Conservation (phyloP, 2,797 vertebrate species). For the Alouatta caraya region DNA sequence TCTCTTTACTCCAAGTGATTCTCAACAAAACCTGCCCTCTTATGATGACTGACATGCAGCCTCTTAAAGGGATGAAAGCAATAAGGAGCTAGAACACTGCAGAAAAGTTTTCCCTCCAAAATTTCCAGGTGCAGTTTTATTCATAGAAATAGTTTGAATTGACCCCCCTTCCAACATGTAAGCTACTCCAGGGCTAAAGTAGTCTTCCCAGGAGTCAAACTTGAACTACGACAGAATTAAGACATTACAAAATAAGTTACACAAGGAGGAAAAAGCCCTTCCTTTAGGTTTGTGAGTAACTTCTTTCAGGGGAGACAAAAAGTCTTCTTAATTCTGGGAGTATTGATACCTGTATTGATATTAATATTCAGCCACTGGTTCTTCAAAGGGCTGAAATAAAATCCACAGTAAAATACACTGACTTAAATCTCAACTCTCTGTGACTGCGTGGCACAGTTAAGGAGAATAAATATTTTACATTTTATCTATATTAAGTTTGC, state of each 20-base stretch:
- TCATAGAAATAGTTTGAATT: not conserved
- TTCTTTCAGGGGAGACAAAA: not conserved
- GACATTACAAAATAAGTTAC: not conserved
- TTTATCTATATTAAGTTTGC: not conserved
- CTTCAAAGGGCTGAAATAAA: not conserved
- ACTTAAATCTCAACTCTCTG: not conserved
- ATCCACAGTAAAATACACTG: not conserved
- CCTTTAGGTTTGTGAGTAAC: not conserved
- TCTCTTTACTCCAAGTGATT: not conserved
- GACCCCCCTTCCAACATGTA: not conserved
- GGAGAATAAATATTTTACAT: not conserved
- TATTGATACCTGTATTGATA: not conserved
- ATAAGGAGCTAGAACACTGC: not conserved
- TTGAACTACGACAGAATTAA: not conserved
- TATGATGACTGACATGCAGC: not conserved
- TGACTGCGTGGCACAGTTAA: not conserved
- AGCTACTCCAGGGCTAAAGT: not conserved
- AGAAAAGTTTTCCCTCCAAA: not conserved
- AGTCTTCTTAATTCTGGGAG: not conserved
- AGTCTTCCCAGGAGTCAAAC: not conserved
- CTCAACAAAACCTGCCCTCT: not conserved
- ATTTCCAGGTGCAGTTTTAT: not conserved
- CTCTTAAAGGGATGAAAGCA: not conserved
- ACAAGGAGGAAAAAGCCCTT: not conserved
- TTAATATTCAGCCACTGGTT: not conserved